Evolutionary conservation across 2,888 invertebrate species (phyloP), one percentile per base, ranked within the genome.

Genomic region (Eristalinus sepulchralis): DNA sequence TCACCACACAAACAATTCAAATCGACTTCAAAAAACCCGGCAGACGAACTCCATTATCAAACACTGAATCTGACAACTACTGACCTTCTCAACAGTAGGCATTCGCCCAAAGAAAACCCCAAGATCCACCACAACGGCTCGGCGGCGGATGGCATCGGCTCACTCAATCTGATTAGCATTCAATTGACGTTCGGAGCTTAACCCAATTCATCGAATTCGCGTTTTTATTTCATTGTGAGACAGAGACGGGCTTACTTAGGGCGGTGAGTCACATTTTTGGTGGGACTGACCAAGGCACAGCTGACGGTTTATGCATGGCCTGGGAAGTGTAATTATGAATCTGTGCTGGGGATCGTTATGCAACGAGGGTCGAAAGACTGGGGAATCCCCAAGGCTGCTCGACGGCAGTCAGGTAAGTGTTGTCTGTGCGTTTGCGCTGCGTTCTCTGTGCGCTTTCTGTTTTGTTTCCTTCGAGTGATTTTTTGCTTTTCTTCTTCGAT

Each of bases 361-460:
- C 78, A 78, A 78, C 55, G 47, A 47, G 20, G 24, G 27, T 68
- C 17, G 60, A 72, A 39, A 72, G 71, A 31, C 53, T 73, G 55
- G 84, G 84, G 84, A 84, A 81, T 84, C 71, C 84, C 84, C 84
- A 84, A 84, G 84, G 84, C 84, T 84, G 66, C 64, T 17, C 53
- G 34, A 66, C 55, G 11, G 11, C 27, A 47, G 39, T 20, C 10
- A 62, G 27, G 2, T 47, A 17, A 17, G n/a, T 47, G 47, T 17
- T 4, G 47, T n/a, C 17, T 17, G 17, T 47, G 47, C n/a, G n/a
- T 8, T n/a, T 17, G 6, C 17, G 17, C 1, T 17, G 17, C 0
- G 39, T n/a, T 47, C 47, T 47, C 6, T 5, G 17, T 17, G 17
- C 1, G 47, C 5, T 47, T 47, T 47, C 47, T n/a, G n/a, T 39